phyloP scores from a whole-genome alignment of 2,888 invertebrate genomes.

The Drosophila aldrichi region DNA sequence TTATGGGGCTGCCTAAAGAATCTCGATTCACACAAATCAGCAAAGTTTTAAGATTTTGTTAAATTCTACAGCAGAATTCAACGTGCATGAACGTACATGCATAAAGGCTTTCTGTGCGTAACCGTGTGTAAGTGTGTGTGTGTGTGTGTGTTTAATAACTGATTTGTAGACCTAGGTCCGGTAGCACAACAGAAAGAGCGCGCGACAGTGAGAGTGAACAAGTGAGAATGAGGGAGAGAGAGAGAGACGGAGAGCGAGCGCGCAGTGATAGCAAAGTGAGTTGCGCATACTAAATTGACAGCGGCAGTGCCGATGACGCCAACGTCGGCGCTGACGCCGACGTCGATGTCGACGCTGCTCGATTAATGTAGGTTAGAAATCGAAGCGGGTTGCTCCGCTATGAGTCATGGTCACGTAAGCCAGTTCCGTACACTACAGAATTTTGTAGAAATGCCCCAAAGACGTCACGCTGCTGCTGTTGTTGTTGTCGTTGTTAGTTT shows the following conservation, averaged over 20 bases:
- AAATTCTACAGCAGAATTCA: constrained; percentile 15
- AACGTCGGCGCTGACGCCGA: neutral
- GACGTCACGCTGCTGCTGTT: constrained; percentile 54
- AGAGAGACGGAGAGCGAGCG: constrained; percentile 22
- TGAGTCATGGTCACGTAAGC: constrained; percentile 58
- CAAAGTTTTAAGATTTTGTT: constrained; percentile 41
- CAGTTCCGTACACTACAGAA: constrained; percentile 5
- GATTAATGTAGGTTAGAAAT: constrained; percentile 67
- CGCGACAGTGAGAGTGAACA: constrained; percentile 16
- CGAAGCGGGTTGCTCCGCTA: constrained; percentile 39
- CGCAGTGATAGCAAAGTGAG: constrained; percentile 35
- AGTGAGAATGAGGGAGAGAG: constrained; percentile 15
- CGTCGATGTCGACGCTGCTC: constrained; percentile 9
- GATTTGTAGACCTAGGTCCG: constrained; percentile 74
- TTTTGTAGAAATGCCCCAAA: constrained; percentile 28
- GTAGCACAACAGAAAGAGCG: constrained; percentile 31
- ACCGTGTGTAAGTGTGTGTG: neutral
- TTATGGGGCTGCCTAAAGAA: constrained; percentile 42
- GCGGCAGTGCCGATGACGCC: constrained; percentile 4
- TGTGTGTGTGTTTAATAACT: constrained; percentile 1
- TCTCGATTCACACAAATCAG: constrained; percentile 33
- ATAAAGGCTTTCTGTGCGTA: neutral
- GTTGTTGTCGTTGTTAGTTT: constrained; percentile 13
- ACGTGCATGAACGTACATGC: constrained; percentile 2
- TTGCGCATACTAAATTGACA: constrained; percentile 44